These are phyloP conservation scores for Ypsolopha sequella DNA, from an alignment of 2,888 invertebrate species.

Conservation along the genomic window DNA sequence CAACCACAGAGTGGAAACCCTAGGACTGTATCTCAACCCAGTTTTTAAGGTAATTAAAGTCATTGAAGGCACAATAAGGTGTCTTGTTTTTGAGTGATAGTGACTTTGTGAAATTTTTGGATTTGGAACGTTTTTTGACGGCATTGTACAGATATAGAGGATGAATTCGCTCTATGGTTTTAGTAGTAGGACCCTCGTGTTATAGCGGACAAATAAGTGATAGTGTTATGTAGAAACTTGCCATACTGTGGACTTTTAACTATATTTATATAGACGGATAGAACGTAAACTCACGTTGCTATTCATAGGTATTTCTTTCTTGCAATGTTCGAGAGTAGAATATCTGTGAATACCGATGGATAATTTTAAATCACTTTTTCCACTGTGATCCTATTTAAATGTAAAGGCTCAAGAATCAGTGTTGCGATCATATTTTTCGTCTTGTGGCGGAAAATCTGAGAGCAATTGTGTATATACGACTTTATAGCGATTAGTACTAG, in stretches of 20 bases:
- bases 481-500: constrained; percentile 45
- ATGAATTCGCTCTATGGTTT: constrained; percentile 59
- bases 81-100: constrained; percentile 25
- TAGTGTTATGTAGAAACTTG: constrained; percentile 64
- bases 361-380: constrained; percentile 66
- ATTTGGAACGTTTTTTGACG: constrained; percentile 10
- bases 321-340: neutral
- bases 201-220: constrained; percentile 42
- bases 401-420: constrained; percentile 61
- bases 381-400: constrained; percentile 70
- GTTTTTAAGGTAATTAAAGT: constrained; percentile 43
- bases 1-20: constrained; percentile 56
- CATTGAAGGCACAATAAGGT: constrained; percentile 6
- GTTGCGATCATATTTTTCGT: constrained; percentile 45
- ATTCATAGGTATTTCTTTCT: neutral
- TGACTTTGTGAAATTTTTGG: constrained; percentile 13
- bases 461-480: constrained; percentile 50
- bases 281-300: constrained; percentile 24
- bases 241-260: constrained; percentile 63
- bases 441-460: constrained; percentile 21
- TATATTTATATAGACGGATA: constrained; percentile 28
- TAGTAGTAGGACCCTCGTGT: constrained; percentile 40
- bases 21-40: constrained; percentile 63
- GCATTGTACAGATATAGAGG: constrained; percentile 54
- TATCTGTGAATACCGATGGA: constrained; percentile 8